Base-by-base conservation (phyloP, 2,797 vertebrate species). In the Poeciliopsis presidionis region DNA sequence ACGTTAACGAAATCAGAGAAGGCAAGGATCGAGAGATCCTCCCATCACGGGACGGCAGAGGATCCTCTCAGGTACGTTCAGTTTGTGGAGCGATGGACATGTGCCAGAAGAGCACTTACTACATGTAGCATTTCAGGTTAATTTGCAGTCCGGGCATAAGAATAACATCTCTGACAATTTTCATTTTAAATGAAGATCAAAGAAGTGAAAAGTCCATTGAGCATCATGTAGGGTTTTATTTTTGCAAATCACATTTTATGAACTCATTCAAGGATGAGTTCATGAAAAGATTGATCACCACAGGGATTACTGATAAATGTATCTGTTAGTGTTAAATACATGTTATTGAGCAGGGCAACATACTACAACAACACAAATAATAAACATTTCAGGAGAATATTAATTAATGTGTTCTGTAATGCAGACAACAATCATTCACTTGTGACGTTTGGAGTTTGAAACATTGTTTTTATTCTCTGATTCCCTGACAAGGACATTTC, bases 81-180 rank as follows among this genome's bases (percentile, higher is more conserved):
- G 72, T 65, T 81, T 22, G 65, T 55, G 30, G 45, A 59, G 25
- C 22, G 53, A 73, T 88, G 85, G 87, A 85, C 81, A 81, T 45
- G 72, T 72, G 82, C 85, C 86, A 88, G 69, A 20, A 80, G 77
- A 41, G 83, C 85, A 84, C 87, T 89, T 83, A 59, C 55, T 53
- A 22, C 3, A 53, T 61, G 57, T 33, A 75, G 73, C 83, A 72
- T 55, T 43, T 81, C 67, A 74, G 33, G 55, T 70, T 81, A 67
- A 83, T 89, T 33, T 85, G 81, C 51, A 75, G 74, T 77, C 63
- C 57, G 77, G 57, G 74, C 57, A 84, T 63, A 49, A 80, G 49
- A 20, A n/a, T 20, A 36, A 70, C 7, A 80, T 70, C 47, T 55
- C 46, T 41, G 49, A 75, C 46, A 18, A 41, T 75, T 74, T 81